These are phyloP conservation scores for Stenichneumon culpator DNA, from an alignment of 2,888 invertebrate species.

Conservation along the genomic window DNA sequence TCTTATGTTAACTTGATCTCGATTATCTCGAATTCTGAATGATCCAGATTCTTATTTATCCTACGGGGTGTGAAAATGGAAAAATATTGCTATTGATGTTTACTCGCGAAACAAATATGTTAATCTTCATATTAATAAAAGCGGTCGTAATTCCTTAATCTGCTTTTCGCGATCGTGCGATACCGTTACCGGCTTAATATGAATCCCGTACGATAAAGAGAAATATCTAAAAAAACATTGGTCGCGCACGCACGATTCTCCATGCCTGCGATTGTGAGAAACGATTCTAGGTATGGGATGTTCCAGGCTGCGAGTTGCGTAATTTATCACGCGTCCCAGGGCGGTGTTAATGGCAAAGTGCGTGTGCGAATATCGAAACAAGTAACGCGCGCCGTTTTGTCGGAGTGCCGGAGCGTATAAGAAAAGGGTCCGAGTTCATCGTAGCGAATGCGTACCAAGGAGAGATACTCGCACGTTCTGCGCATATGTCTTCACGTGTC, in stretches of 20 bases:
- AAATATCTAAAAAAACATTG: conserved; percentile 11
- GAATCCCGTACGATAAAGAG: conserved; percentile 15
- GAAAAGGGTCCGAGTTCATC: conserved; percentile 8
- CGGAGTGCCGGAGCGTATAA: conserved; percentile 21
- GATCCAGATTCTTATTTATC: no score
- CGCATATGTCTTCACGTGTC: neutral
- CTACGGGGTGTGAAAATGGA: no score
- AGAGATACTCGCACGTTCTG: conserved; percentile 2
- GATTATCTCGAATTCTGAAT: no score
- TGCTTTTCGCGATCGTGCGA: conserved; percentile 10
- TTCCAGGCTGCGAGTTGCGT: conserved; percentile 48
- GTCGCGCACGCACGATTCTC: conserved; percentile 64
- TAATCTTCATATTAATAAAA: neutral
- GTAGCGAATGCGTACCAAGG: neutral
- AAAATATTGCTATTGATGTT: neutral
- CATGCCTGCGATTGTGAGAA: conserved; percentile 47
- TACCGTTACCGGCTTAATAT: conserved; percentile 45
- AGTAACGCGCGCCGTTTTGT: conserved; percentile 39
- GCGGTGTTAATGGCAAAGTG: conserved; percentile 28
- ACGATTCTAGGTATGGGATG: conserved; percentile 39
- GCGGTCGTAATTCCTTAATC: neutral
- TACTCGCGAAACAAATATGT: neutral
- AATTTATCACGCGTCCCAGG: conserved; percentile 47
- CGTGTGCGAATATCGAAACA: conserved; percentile 22
- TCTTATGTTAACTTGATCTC: no score